Evolutionary conservation across 2,113 vertebrate species (phyloP), one percentile per base, ranked within the genome.

Genomic region (Oreochromis aureus): DNA sequence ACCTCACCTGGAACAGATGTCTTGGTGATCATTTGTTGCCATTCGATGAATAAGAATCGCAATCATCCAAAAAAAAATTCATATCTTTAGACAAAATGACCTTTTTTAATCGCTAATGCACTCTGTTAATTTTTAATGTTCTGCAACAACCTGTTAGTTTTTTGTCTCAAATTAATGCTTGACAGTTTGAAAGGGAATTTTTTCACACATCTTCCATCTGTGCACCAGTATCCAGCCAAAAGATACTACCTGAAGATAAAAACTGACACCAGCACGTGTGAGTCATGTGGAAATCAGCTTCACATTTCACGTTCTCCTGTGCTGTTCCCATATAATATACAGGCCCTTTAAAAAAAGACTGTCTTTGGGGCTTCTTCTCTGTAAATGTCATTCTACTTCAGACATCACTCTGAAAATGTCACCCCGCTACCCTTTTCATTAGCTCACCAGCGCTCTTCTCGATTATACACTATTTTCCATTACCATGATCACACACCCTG

Each of bases 341-440:
- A 51, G 80, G 71, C 55, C 56, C 81, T 22, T 79, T 36, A 8
- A 80, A 76, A 51, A 82, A 66, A 85, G 71, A 66, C 80, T 7
- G 85, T 92, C 93, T 93, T 92, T 86, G 83, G 87, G 89, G 89
- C 90, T 90, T 91, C 90, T 90, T 87, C 91, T 91, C 59, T 89
- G 81, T 83, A 94, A 95, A 95, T 95, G 94, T 92, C 92, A 94
- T 78, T 87, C 79, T 66, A 87, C 92, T 91, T 87, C 90, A 94
- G 87, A 91, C 91, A 84, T 91, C 92, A 87, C 82, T 91, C 91
- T 92, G 89, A 88, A 93, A 95, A 94, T 94, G 89, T 94, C 93
- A 93, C 89, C 92, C 41, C 13, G 30, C 87, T 84, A 86, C 85
- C 83, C 83, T 94, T 90, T 91, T 92, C 91, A 94, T 94, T 92